Evolutionary conservation across 2,113 vertebrate species (phyloP).

Genomic region (Eulemur macaco): DNA sequence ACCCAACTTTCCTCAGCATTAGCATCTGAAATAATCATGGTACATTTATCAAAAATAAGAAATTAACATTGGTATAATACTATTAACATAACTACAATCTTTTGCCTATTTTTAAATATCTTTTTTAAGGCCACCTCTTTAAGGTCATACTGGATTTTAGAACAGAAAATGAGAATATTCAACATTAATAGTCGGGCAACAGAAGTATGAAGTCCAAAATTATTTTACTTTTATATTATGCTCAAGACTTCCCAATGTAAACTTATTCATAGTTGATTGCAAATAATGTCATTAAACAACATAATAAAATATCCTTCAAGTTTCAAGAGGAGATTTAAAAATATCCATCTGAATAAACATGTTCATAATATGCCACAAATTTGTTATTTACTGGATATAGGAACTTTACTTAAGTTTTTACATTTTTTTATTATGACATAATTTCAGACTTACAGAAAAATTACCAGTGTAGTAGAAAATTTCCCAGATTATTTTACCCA

Average conservation of each 20-base stretch:
- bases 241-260: background rate
- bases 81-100: background rate
- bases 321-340: conserved; percentile 41
- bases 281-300: background rate
- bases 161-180: background rate
- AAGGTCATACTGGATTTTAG: background rate
- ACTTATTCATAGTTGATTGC: background rate
- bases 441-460: background rate
- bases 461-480: background rate
- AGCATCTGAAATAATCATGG: background rate
- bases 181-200: background rate
- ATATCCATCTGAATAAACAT: background rate
- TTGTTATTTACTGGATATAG: conserved; percentile 13
- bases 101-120: conserved; percentile 6
- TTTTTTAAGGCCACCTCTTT: background rate
- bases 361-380: background rate
- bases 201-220: background rate
- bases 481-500: background rate
- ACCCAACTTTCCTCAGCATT: background rate
- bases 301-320: background rate
- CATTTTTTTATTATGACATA: background rate
- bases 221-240: background rate
- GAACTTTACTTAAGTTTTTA: background rate
- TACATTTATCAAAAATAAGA: background rate
- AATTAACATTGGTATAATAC: background rate